Base-by-base conservation (phyloP, 2,113 vertebrate genomes). In the Origma solitaria region DNA sequence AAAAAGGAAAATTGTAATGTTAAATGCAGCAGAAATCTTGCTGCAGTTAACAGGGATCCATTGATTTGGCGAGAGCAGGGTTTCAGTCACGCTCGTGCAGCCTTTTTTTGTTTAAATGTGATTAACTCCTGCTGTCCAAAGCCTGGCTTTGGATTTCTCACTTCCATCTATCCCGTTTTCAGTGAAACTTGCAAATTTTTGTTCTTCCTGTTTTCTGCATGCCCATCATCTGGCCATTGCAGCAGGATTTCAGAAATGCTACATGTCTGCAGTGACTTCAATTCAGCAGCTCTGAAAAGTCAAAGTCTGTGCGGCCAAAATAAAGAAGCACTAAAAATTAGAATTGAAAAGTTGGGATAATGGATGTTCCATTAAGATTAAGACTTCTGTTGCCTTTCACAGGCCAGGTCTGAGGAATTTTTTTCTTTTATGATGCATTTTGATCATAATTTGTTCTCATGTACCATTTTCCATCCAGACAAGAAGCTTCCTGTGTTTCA, bases 11-110 rank as follows among this genome's bases (percentile, higher is more conserved):
- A 15, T 25, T 37, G 8, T 25, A 37, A 33, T 22, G 47, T 40
- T 57, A 47, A 93, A 57, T 38, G 71, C 49, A 69, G 28, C 53
- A 57, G 57, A 81, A 69, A 21, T 45, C 53, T 86, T 1, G 0
- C 65, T 81, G 51, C 40, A 78, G 44, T 64, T 78, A 21, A 35
- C 11, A 17, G 15, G 31, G 31, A 37, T 58, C 45, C 37, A 15
- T 25, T 61, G 4, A 3, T 76, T 79, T 75, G 42, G 37, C 44
- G 37, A n/a, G 44, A 68, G 30, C 0, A 0, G 6, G 18, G 19
- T 47, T 71, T 86, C 57, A 73, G 72, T 69, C 35, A 27, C 0
- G 2, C 45, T 75, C 1, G 0, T 45, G 68, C 45, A 60, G 65
- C 50, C 22, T 47, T 75, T 53, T 72, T 38, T 37, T 51, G 13